Evolutionary conservation across 2,888 invertebrate species (phyloP).

Genomic region (Eupsilia transversa): DNA sequence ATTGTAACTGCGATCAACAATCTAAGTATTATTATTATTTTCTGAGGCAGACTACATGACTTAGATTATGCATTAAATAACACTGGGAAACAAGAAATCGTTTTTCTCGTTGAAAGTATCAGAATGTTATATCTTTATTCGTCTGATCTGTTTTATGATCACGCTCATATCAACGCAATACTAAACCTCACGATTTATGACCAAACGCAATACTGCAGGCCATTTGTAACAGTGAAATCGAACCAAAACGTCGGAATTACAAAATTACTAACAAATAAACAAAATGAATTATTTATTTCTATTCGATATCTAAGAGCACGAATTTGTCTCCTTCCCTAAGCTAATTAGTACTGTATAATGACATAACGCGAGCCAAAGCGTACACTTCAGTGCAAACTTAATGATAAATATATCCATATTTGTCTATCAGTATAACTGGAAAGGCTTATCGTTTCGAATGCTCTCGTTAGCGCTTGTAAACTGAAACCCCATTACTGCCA

Average conservation of each 20-base stretch:
- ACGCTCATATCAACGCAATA: constrained; percentile 5
- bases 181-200: constrained; percentile 35
- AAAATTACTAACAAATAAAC: constrained; percentile 62
- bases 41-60: no score
- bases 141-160: constrained; percentile 35
- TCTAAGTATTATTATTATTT: neutral
- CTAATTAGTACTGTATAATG: constrained; percentile 84
- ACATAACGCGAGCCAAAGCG: constrained; percentile 77
- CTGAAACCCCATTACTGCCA: constrained; percentile 85
- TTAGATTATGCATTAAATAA: neutral
- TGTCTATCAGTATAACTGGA: constrained; percentile 89
- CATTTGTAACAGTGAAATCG: constrained; percentile 48
- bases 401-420: constrained; percentile 90
- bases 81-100: neutral
- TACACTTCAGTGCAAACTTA: constrained; percentile 84
- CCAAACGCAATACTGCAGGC: constrained; percentile 17
- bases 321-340: constrained; percentile 80
- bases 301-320: constrained; percentile 63
- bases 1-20: neutral
- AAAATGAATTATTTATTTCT: constrained; percentile 69
- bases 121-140: constrained; percentile 8
- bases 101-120: neutral
- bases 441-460: constrained; percentile 84
- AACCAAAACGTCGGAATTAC: constrained; percentile 55
- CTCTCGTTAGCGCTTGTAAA: constrained; percentile 89